A percentile compares a stretch with the other conserved stretches of the same genome.
These are phyloP conservation scores for Sepioteuthis lessoniana DNA, from an alignment of 2,888 invertebrate genomes.

Conservation along the genomic window DNA sequence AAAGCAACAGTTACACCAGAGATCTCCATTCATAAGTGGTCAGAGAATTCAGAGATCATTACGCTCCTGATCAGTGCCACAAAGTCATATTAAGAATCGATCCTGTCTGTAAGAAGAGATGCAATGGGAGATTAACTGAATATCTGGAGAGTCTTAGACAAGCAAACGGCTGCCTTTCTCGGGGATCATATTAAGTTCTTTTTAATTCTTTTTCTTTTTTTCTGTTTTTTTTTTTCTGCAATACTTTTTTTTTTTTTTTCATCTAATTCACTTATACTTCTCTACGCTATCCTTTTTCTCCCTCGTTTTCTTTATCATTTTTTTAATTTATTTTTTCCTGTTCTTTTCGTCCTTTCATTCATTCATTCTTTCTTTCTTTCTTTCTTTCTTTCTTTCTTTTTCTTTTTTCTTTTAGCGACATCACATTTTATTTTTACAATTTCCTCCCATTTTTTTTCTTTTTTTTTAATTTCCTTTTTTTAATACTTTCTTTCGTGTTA, in stretches of 20 bases:
- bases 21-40: background rate
- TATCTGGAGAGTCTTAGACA: background rate
- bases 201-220: background rate
- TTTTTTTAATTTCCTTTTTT: too few species aligned
- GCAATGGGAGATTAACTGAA: background rate
- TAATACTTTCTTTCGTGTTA: too few species aligned
- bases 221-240: background rate
- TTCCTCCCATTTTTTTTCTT: too few species aligned
- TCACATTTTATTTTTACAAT: too few species aligned
- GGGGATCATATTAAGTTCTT: background rate
- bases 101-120: background rate
- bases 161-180: background rate
- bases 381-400: too few species aligned
- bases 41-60: background rate
- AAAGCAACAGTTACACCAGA: background rate
- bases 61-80: background rate
- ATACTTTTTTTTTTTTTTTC: background rate
- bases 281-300: too few species aligned
- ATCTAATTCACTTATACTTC: background rate
- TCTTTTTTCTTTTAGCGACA: too few species aligned
- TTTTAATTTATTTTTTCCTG: too few species aligned
- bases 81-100: background rate
- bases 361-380: too few species aligned
- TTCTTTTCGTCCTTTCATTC: too few species aligned
- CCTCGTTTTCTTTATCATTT: too few species aligned